These are phyloP conservation scores for Otolemur crassicaudatus DNA, from an alignment of 2,797 vertebrate genomes.

Conservation along the genomic window DNA sequence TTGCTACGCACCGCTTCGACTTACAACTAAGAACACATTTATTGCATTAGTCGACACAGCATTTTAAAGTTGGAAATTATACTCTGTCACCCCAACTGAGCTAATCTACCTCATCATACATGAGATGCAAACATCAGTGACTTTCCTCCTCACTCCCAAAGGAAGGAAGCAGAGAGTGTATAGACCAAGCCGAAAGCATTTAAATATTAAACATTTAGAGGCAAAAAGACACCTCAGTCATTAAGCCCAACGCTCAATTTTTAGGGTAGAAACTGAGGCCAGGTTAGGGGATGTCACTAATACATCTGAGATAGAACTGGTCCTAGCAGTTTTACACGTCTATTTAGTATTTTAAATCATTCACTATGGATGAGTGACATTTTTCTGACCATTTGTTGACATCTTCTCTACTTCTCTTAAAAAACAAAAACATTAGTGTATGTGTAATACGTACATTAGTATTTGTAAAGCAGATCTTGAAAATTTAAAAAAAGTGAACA, in stretches of 20 bases:
- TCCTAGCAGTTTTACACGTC: neutral
- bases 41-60: neutral
- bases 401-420: neutral
- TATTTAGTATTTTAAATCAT: neutral
- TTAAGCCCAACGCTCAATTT: neutral
- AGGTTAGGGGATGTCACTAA: neutral
- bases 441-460: neutral
- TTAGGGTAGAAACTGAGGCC: neutral
- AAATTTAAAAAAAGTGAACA: neutral
- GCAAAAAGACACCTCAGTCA: neutral
- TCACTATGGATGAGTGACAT: neutral
- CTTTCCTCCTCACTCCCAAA: neutral
- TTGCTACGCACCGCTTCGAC: neutral
- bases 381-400: neutral
- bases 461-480: neutral
- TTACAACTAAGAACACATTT: neutral
- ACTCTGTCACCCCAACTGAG: neutral
- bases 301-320: neutral
- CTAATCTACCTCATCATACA: neutral
- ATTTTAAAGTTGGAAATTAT: conserved; percentile 40
- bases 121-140: neutral
- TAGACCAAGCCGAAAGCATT: neutral
- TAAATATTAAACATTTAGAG: neutral
- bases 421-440: neutral
- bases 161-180: neutral